Base-by-base conservation (phyloP, 1,140 invertebrate genomes). In the Kradibia gibbosae region DNA sequence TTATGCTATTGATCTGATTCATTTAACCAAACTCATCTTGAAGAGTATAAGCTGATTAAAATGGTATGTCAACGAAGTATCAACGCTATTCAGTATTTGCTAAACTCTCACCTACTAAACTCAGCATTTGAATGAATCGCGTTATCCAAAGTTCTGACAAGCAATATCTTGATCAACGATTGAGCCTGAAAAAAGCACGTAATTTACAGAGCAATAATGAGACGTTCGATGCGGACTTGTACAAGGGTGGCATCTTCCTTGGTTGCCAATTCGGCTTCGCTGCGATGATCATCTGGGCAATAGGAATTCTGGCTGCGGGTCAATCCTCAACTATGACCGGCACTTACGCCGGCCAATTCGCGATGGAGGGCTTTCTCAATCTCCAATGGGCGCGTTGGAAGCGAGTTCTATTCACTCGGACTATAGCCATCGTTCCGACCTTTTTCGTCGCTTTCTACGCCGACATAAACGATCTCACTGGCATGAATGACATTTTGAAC, bases 271-370 rank as follows among this genome's bases (percentile, higher is more conserved):
- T 96, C 90, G 97, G 97, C 8, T 87, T 93, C 1, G 92, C 93
- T 1, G 95, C 96, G 8, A 95, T 97, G 93, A 96, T 97, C 86
- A 96, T 98, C 85, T 98, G 97, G 97, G 96, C 95, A 1, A 92
- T 98, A 60, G 97, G 97, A 76, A 97, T 98, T 86, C 91, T 98
- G 81, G 97, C 97, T 67, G 96, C 96, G 82, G 97, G 97, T 55
- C 96, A 98, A 89, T 96, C 95, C 85, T 97, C 96, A 22, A 98
- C 97, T 1, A 98, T 97, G 96, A 97, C 96, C 1, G 95, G 95
- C 39, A 95, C 95, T 5, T 96, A 95, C 86, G 94, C 94, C 8
- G 95, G 95, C 5, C 95, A 96, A 85, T 95, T 95, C 88, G 94
- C 94, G 0, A 95, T 96, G 95, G 95, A 96, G 94, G 97, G 97